Evolutionary conservation across 2,797 vertebrate genomes (phyloP), one percentile per base, ranked within the genome.

Genomic region (Salmo trutta): DNA sequence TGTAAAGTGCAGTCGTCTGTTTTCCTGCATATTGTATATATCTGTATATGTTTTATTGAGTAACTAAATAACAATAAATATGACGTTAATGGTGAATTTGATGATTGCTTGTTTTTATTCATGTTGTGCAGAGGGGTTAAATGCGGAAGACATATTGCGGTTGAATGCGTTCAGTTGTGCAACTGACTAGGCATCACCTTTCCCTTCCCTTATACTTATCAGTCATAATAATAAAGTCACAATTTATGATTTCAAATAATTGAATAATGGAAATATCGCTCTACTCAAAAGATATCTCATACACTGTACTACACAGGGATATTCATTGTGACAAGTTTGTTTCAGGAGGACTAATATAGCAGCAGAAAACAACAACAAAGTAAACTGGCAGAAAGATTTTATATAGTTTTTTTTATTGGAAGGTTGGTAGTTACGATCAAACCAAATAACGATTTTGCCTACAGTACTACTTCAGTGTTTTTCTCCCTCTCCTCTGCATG

Each of bases 51-150:
- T 98, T 98, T 98, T 98, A 97, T 97, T 97, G 96, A 98, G 95
- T 97, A 96, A 97, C 96, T 96, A 97, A 98, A 98, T 97, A 96
- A 98, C 97, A 99, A 98, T 99, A 99, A 99, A 99, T 98, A 98
- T 97, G 96, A 98, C 89, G 96, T 97, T 96, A 97, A 98, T 96
- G 96, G 97, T 98, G 97, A 80, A 78, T 81, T 80, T 74, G 56
- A 67, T 31, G 64, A 56, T 21, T 66, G 21, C n/a, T 14, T 21
- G 62, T 75, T 65, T 54, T 77, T 21, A 53, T 65, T 54, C 15
- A 1, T 1, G 6, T 21, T 24, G 59, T 62, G 59, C 7, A 10
- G 12, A 51, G 41, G 41, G 10, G 41, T 14, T 47, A 14, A 47
- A 47, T 47, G 41, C 12, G 10, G 10, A 14, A 47, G 10, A 47